These are phyloP conservation scores for Salticus scenicus DNA, from an alignment of 2,888 invertebrate genomes.

Conservation along the genomic window DNA sequence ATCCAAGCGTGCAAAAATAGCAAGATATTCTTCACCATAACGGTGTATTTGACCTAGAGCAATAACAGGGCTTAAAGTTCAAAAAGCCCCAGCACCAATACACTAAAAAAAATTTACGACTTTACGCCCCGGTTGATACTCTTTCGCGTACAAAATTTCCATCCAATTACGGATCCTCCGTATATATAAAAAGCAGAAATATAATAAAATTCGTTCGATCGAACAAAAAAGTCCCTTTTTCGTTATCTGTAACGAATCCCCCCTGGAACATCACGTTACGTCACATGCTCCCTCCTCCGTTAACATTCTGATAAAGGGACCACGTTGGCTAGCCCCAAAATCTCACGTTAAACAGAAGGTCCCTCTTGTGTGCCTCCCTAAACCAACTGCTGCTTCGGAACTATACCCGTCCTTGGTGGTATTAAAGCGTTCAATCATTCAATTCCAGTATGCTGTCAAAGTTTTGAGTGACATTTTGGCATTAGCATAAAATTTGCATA, in stretches of 20 bases:
- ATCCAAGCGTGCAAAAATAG: too few species aligned
- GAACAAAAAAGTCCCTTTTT: background rate
- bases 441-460: background rate
- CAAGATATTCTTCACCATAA: background rate
- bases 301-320: background rate
- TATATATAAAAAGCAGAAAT: background rate
- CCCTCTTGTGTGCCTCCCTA: background rate
- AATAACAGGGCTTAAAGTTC: background rate
- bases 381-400: background rate
- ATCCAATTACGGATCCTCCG: background rate
- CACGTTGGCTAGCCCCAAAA: background rate
- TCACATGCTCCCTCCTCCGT: background rate
- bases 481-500: constrained; percentile 15
- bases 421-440: constrained; percentile 10
- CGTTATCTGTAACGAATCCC: background rate
- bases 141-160: constrained; percentile 5
- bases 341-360: background rate
- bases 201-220: constrained; percentile 2
- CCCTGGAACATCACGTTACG: background rate
- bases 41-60: background rate
- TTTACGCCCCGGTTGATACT: background rate
- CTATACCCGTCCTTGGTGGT: background rate
- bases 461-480: background rate
- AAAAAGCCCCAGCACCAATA: background rate
- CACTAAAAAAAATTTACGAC: background rate